phyloP scores from a whole-genome alignment of 2,888 invertebrate genomes.

The Abscondita cerata region DNA sequence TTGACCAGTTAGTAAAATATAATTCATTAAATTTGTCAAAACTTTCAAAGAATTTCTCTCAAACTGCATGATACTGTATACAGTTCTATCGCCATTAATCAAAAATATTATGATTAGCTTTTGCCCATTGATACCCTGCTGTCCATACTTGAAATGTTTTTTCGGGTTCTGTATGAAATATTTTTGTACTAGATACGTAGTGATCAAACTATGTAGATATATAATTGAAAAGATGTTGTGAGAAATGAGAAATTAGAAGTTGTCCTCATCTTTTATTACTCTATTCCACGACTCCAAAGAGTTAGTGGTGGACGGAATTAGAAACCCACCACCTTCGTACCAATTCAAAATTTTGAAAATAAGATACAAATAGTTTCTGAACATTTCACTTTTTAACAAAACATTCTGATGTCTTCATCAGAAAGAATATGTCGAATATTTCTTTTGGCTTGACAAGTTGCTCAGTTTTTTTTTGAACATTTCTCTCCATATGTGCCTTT shows the following conservation, averaged over 20 bases:
- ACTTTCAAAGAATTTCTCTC: too few species aligned
- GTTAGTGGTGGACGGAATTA: too few species aligned
- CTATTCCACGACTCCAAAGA: too few species aligned
- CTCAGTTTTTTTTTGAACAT: background rate
- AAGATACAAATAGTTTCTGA: background rate
- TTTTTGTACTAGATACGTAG: background rate
- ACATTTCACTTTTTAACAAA: background rate
- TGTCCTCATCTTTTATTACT: background rate
- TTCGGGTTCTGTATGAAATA: constrained; percentile 5
- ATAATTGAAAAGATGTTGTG: background rate
- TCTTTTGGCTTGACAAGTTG: background rate
- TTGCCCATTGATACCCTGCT: constrained; percentile 2
- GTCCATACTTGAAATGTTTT: too few species aligned
- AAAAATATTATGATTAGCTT: constrained; percentile 1
- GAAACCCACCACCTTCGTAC: too few species aligned
- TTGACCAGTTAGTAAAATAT: background rate
- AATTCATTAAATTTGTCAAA: too few species aligned
- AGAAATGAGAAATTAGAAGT: constrained; percentile 5
- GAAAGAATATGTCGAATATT: background rate
- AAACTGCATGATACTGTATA: background rate
- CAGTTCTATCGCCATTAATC: background rate
- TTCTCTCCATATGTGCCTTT: background rate
- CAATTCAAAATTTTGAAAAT: background rate
- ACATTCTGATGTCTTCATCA: background rate
- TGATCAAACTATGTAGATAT: background rate